These are phyloP conservation scores for Lepus americanus DNA, from an alignment of 2,113 vertebrate genomes.

Conservation along the genomic window DNA sequence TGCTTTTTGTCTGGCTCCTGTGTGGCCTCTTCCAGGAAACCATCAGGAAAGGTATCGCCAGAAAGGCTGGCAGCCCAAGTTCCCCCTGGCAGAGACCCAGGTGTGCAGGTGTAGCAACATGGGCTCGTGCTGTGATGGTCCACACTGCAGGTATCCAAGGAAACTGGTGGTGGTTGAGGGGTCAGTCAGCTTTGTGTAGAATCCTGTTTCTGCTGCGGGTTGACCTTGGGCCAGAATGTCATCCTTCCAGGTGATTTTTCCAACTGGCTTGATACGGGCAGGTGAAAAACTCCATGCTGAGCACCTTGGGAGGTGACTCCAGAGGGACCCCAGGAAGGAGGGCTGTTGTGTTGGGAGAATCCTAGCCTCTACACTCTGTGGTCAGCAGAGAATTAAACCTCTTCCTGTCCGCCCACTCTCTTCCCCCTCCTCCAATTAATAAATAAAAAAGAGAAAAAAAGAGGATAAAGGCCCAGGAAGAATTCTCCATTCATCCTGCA, in stretches of 20 bases:
- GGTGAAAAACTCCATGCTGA: not conserved
- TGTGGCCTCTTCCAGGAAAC: not conserved
- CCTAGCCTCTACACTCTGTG: not conserved
- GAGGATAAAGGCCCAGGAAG: not conserved
- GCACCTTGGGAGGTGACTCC: no score
- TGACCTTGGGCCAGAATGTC: not conserved
- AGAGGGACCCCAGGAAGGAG: not conserved
- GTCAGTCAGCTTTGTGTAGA: not conserved
- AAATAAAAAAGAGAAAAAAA: not conserved
- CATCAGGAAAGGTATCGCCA: not conserved
- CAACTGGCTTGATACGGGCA: not conserved
- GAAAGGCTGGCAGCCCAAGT: not conserved
- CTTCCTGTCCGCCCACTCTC: not conserved
- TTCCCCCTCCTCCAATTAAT: no score
- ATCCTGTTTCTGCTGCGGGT: not conserved
- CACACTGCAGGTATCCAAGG: not conserved
- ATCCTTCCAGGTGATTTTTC: not conserved
- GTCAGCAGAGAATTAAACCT: constrained; percentile 14
- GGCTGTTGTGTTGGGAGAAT: not conserved
- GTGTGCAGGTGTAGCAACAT: not conserved
- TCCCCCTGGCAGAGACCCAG: not conserved
- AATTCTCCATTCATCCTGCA: constrained; percentile 2
- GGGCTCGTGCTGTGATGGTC: not conserved
- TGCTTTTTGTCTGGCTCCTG: not conserved
- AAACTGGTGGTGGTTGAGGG: not conserved